Evolutionary conservation across 1,140 invertebrate genomes (phyloP), one percentile per base, ranked within the genome.

Genomic region (Trachymyrmex septentrionalis): DNA sequence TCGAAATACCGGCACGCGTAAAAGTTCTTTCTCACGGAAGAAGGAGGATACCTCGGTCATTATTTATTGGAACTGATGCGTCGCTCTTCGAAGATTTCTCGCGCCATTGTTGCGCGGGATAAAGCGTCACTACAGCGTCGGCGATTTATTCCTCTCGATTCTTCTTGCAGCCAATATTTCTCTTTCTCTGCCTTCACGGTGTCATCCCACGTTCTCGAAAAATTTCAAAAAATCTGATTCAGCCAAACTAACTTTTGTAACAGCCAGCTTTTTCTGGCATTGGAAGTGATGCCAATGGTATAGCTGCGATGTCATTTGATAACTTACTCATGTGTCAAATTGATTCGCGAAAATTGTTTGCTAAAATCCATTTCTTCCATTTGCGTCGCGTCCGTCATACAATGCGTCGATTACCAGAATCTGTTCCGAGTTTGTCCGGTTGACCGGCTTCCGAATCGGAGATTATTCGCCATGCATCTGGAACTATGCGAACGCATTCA

Each of bases 41-140:
- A 55, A 48, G 55, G 50, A 71, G 59, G 73, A 61, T 10, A 50
- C 48, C 14, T 19, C 50, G 30, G n/a, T 67, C 71, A 80, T 90
- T 90, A 90, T 90, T 90, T 90, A 90, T 90, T 77, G 86, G 55
- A 78, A 86, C 53, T 80, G 77, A 77, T 76, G 71, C 72, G 85
- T 55, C 82, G 88, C 78, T 78, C 34, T 66, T 57, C 44, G 55
- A 87, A 72, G 78, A 86, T 69, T 85, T 73, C 78, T 78, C 53
- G 24, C 77, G 55, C 59, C 67, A 90, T 90, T 90, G 85, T 90
- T 90, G 76, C 88, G 78, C 55, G 71, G 66, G 61, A 90, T 90
- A 89, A 89, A 89, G 84, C 84, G 63, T 72, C 64, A 57, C 34
- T 81, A 66, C 21, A 63, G 57, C 63, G 48, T n/a, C 24, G 21